Evolutionary conservation across 2,797 vertebrate genomes (phyloP), one percentile per base, ranked within the genome.

Genomic region (Epinephelus awoara): DNA sequence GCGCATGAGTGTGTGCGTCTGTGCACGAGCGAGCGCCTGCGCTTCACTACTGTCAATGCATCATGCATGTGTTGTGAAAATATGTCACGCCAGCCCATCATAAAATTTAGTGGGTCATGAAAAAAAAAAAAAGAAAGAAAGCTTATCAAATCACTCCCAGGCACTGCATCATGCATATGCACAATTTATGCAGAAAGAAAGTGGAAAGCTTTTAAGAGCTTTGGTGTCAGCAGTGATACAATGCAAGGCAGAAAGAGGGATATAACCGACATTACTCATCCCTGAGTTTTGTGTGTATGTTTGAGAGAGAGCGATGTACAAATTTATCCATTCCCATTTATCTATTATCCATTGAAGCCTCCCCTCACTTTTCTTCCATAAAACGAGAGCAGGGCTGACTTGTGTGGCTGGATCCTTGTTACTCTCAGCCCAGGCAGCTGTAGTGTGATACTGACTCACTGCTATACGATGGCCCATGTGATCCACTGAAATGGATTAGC

Each of bases 141-240:
- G 56, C 72, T 68, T 70, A 88, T 85, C 70, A 85, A 88, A 84
- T 86, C 56, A 57, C 67, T 72, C 63, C 19, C 72, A 75, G 76
- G 63, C 55, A 27, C 61, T 76, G 68, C 63, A 79, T 82, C 77
- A 56, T 84, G 65, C 77, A 74, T 87, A 82, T 88, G 82, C 79
- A 89, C 80, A 83, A 77, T 87, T 88, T 84, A 89, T 77, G 77
- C 67, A 67, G 67, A 70, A 66, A 77, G 69, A 77, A 76, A 82
- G 56, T 70, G 68, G 67, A 79, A 77, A 72, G 90, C 89, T 89
- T 85, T 90, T 79, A 88, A 85, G 70, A 85, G 82, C 69, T 79
- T 67, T 9, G 67, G 69, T 70, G 63, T 88, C 67, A 40, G 63
- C 61, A 21, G 55, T 68, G 72, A 84, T 83, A 77, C 78, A 76